phyloP scores from a whole-genome alignment of 2,888 invertebrate genomes.

The Drosophila fulvimacula region DNA sequence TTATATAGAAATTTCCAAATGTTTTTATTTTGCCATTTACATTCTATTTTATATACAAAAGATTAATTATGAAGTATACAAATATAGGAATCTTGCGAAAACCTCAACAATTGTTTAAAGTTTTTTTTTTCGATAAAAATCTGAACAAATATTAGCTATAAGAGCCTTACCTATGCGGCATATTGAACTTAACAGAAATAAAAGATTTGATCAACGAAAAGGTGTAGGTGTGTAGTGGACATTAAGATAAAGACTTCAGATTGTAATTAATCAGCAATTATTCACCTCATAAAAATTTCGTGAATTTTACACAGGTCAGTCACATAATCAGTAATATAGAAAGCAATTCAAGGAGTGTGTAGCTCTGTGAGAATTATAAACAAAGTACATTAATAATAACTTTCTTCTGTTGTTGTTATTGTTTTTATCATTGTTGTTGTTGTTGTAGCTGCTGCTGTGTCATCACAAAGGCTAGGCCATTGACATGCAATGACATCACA shows the following conservation, averaged over 20 bases:
- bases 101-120: background rate
- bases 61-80: no score
- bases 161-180: background rate
- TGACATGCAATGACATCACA: constrained; percentile 63
- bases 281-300: constrained; percentile 5
- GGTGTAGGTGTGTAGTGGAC: constrained; percentile 3
- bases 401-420: constrained; percentile 39
- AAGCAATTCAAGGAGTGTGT: constrained; percentile 27
- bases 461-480: constrained; percentile 50
- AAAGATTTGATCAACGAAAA: background rate
- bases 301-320: constrained; percentile 21
- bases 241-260: constrained; percentile 6
- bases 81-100: background rate
- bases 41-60: no score
- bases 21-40: no score
- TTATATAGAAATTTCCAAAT: no score
- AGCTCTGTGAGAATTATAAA: constrained; percentile 32
- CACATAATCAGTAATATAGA: constrained; percentile 18
- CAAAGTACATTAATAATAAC: constrained; percentile 33
- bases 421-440: constrained; percentile 23
- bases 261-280: constrained; percentile 14
- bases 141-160: background rate
- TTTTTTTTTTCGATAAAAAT: background rate
- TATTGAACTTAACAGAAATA: background rate
- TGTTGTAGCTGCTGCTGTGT: constrained; percentile 35